phyloP scores from a whole-genome alignment of 2,888 invertebrate genomes.

The Pimpla rufipes region DNA sequence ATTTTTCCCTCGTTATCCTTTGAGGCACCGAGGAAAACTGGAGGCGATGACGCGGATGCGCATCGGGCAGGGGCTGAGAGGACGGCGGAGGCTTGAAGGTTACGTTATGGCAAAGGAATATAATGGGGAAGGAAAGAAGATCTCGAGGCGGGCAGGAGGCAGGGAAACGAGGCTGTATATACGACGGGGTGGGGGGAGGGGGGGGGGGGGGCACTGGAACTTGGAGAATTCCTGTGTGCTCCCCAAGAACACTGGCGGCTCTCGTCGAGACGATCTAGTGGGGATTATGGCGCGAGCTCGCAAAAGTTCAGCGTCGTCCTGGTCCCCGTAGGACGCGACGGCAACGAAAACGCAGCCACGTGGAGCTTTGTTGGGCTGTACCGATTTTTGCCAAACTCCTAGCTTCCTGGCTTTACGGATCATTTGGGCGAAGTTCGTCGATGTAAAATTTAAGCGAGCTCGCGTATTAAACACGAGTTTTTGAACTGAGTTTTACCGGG shows the following conservation, averaged over 20 bases:
- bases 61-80: slow-evolving; percentile 44
- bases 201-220: not conserved
- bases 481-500: no score
- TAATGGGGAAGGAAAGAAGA: slow-evolving; percentile 38
- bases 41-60: slow-evolving; percentile 19
- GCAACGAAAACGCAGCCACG: no score
- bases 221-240: slow-evolving; percentile 14
- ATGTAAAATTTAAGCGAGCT: no score
- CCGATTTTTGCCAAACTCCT: no score
- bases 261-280: not conserved
- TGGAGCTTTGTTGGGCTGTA: no score
- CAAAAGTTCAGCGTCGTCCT: no score
- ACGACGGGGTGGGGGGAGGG: not conserved
- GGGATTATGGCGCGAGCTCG: no score
- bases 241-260: not conserved
- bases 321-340: no score
- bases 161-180: not conserved
- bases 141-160: not conserved
- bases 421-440: no score
- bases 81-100: slow-evolving; percentile 32
- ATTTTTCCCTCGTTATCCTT: slow-evolving; percentile 69
- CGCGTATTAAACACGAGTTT: no score
- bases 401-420: no score
- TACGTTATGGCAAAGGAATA: slow-evolving; percentile 60
- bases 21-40: slow-evolving; percentile 54